Evolutionary conservation across 1,140 invertebrate genomes (phyloP), one percentile per base, ranked within the genome.

Genomic region (Aphis gossypii): DNA sequence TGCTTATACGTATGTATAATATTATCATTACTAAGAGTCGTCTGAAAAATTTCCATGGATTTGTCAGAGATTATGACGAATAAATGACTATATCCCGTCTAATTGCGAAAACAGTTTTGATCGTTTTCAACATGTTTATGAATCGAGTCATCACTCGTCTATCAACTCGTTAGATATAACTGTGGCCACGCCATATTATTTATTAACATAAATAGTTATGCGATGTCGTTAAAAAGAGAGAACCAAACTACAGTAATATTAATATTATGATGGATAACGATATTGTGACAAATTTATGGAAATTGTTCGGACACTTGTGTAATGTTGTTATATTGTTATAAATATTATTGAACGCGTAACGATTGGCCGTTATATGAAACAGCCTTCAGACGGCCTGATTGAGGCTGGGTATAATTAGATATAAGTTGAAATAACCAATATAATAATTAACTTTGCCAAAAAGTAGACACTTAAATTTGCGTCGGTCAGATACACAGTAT

Each of bases 371-470:
- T 68, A 60, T 68, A 60, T n/a, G 30, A 60, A 90, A 90, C 54
- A 68, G 89, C 89, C 89, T 90, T 60, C 89, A 90, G 89, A 90
- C 89, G 89, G 89, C 89, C 89, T 68, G n/a, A 30, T 90, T 30
- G n/a, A 56, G 88, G 88, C 88, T 56, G 51, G 88, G 88, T 68
- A 38, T 90, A 60, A 60, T 90, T 90, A 90, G 89, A 30, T 5
- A 18, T 60, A 90, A 60, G 56, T 90, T 68, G 54, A 44, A 89
- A 88, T 44, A 46, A 88, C n/a, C 86, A 48, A 88, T 88, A 88
- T 41, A 44, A 44, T 84, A 44, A 88, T 88, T 88, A 21, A 41
- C 51, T 60, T 41, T 38, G 51, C 88, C 54, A 68, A 90, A 30
- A 68, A 68, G 89, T 90, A 90, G 89, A 44, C 30, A 60, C 23